Evolutionary conservation across 2,797 vertebrate species (phyloP).

Genomic region (Melanogrammus aeglefinus): DNA sequence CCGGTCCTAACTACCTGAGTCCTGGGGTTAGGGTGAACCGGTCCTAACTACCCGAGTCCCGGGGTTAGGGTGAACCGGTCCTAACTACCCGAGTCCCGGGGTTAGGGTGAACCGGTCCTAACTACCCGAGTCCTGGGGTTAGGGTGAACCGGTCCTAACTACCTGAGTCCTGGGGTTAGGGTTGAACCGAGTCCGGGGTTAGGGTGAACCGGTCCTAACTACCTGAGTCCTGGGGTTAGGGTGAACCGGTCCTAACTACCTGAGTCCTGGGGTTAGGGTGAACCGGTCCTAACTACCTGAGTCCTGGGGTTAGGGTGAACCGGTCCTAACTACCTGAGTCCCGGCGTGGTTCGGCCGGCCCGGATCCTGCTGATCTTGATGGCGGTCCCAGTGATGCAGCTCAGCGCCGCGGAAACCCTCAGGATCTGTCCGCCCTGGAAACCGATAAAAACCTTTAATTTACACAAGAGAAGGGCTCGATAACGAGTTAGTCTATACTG

Average conservation of each 20-base stretch:
- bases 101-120: not conserved
- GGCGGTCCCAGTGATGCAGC: slow-evolving; percentile 83
- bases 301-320: not conserved
- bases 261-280: not conserved
- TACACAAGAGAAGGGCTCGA: not conserved
- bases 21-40: not conserved
- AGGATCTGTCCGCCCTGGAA: slow-evolving; percentile 93
- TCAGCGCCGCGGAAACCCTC: slow-evolving; percentile 84
- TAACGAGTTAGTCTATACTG: not conserved
- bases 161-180: slow-evolving; percentile 97
- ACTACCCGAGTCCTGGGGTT: slow-evolving; percentile 86
- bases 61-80: too few relatives aligned
- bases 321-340: slow-evolving; percentile 80
- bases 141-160: slow-evolving; percentile 5
- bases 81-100: not conserved
- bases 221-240: slow-evolving; percentile 97
- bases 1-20: too few relatives aligned
- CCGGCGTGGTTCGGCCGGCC: slow-evolving; percentile 89
- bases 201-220: slow-evolving; percentile 5
- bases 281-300: not conserved
- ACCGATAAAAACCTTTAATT: slow-evolving; percentile 2
- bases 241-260: too few relatives aligned
- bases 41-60: slow-evolving; percentile 83
- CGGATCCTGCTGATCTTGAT: slow-evolving; percentile 86
- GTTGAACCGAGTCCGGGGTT: not conserved